phyloP scores from a whole-genome alignment of 2,888 invertebrate species.

The Adela reaumurella region DNA sequence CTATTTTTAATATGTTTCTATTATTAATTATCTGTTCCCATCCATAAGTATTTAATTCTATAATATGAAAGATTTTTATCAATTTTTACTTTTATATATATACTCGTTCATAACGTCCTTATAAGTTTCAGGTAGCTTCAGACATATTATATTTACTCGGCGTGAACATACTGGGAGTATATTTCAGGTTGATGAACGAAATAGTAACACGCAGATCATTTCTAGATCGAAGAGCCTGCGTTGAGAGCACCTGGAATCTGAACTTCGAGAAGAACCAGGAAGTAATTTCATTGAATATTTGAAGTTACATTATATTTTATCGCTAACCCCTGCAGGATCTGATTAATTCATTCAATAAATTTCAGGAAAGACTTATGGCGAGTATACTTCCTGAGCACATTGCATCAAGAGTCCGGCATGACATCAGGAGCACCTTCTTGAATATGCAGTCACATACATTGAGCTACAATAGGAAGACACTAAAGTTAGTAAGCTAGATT shows the following conservation, averaged over 20 bases:
- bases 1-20: background rate
- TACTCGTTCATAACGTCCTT: background rate
- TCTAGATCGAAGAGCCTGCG: constrained; percentile 79
- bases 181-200: constrained; percentile 85
- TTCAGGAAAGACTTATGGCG: constrained; percentile 75
- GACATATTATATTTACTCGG: constrained; percentile 71
- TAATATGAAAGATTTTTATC: background rate
- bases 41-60: background rate
- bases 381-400: constrained; percentile 87
- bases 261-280: constrained; percentile 85
- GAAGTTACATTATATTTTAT: too few species aligned
- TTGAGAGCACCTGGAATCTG: constrained; percentile 78
- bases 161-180: constrained; percentile 80
- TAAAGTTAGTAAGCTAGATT: constrained; percentile 36
- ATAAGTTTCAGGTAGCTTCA: constrained; percentile 57
- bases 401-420: constrained; percentile 59
- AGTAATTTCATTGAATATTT: constrained; percentile 21
- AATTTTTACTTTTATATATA: constrained; percentile 1
- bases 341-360: constrained; percentile 6
- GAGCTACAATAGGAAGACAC: constrained; percentile 33
- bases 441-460: constrained; percentile 40
- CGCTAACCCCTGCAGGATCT: too few species aligned
- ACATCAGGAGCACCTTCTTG: constrained; percentile 55
- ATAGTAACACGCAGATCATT: constrained; percentile 84
- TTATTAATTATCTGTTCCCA: background rate